These are phyloP conservation scores for Motacilla tschutschensis DNA, from an alignment of 2,113 vertebrate genomes.

Conservation along the genomic window DNA sequence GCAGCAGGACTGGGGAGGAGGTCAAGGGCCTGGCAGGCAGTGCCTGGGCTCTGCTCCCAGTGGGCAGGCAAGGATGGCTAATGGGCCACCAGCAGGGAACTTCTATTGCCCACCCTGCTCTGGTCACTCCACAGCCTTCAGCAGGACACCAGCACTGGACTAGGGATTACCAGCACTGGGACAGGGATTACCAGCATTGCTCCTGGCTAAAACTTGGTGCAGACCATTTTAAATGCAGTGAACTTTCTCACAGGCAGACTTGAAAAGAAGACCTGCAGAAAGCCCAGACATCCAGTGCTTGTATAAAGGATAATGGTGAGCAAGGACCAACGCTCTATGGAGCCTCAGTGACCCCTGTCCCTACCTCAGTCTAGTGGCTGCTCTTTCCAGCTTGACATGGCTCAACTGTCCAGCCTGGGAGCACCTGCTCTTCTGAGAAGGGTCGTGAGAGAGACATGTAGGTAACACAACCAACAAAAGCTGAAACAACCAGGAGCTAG, in stretches of 20 bases:
- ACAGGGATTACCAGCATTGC: not conserved
- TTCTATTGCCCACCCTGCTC: not conserved
- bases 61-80: not conserved
- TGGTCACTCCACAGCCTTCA: not conserved
- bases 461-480: not conserved
- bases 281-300: not conserved
- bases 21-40: not conserved
- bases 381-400: not conserved
- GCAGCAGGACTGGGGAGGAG: rapidly evolving
- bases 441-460: rapidly evolving
- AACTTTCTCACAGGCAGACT: not conserved
- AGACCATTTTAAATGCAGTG: not conserved
- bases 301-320: not conserved
- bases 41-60: not conserved
- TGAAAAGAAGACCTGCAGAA: not conserved
- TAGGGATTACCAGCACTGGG: not conserved
- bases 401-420: not conserved
- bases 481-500: not conserved
- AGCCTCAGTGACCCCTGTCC: not conserved
- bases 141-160: not conserved
- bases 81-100: rapidly evolving
- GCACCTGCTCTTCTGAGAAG: not conserved
- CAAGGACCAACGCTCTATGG: rapidly evolving
- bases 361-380: not conserved
- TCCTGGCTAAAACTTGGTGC: not conserved